Evolutionary conservation across 2,888 invertebrate species (phyloP), one percentile per base, ranked within the genome.

Genomic region (Aproaerema taeniolella): DNA sequence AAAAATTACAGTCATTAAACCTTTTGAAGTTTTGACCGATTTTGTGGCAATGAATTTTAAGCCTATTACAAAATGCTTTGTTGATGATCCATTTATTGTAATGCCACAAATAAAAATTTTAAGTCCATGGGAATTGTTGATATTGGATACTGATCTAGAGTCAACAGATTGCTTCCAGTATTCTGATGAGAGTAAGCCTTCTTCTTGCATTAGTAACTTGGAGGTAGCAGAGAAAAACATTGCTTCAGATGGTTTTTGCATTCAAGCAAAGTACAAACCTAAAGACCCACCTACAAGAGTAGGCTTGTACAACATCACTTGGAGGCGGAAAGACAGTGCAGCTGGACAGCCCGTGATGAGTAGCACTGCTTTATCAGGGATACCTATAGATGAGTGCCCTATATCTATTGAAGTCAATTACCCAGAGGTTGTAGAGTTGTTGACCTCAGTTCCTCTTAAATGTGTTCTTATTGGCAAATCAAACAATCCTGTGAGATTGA

Each of bases 351-450:
- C 66, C 59, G 77, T 86, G 13, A 78, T 79, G 76, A 89, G 89
- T 48, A 90, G 86, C 47, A 89, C 89, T 1, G 88, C 89, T 14
- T 59, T 90, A 39, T 81, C 87, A 0, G 87, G 88, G 0, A 64
- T 91, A 31, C 82, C 87, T 38, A 88, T 91, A 34, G 90, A 91
- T 48, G 88, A 89, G 52, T 88, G 91, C 33, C 89, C 90, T 0
- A 83, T 91, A 48, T 86, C 89, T 36, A 62, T 92, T 45, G 83
- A 89, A 67, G 85, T 90, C 37, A 79, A 85, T 54, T 80, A 90
- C 45, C 95, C 95, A n/a, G 91, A 94, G 31, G 90, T 91, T 45
- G 94, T 94, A 3, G 90, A 91, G 60, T 89, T 95, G 12, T 88
- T 92, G 47, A 91, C 91, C 14, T 92, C 93, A 10, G 83, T 94